phyloP scores from a whole-genome alignment of 2,113 vertebrate genomes.

The Onychorhynchus coronatus region DNA sequence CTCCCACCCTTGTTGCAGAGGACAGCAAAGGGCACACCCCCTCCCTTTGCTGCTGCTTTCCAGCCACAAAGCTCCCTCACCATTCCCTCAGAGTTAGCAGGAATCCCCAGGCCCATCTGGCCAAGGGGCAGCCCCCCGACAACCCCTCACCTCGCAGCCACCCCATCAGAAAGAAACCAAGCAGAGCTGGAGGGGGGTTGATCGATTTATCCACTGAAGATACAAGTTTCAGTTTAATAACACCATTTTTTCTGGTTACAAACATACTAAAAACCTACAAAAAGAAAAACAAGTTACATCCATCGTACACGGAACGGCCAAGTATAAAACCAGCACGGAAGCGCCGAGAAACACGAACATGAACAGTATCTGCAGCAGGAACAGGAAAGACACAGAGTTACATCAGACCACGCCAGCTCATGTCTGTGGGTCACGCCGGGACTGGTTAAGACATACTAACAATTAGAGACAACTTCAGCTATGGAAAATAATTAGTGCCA shows the following conservation, averaged over 20 bases:
- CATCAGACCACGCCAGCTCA: background rate
- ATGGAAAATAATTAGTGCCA: background rate
- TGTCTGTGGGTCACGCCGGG: background rate
- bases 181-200: background rate
- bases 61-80: background rate
- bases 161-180: background rate
- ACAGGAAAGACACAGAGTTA: conserved; percentile 34
- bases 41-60: background rate
- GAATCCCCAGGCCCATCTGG: rapidly evolving
- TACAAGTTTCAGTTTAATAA: conserved; percentile 61
- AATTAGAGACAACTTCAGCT: conserved; percentile 47
- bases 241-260: conserved; percentile 52
- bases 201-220: conserved; percentile 62
- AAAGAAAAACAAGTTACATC: conserved; percentile 46
- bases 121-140: rapidly evolving
- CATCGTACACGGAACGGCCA: conserved; percentile 22
- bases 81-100: rapidly evolving
- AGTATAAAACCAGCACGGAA: conserved; percentile 52
- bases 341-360: conserved; percentile 41
- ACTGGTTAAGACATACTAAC: conserved; percentile 34
- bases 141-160: background rate
- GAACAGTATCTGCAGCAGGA: conserved; percentile 21
- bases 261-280: conserved; percentile 71
- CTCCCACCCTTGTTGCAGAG: too few species aligned
- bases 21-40: background rate